phyloP scores from a whole-genome alignment of 2,888 invertebrate genomes.

The Tenthredo distinguenda region DNA sequence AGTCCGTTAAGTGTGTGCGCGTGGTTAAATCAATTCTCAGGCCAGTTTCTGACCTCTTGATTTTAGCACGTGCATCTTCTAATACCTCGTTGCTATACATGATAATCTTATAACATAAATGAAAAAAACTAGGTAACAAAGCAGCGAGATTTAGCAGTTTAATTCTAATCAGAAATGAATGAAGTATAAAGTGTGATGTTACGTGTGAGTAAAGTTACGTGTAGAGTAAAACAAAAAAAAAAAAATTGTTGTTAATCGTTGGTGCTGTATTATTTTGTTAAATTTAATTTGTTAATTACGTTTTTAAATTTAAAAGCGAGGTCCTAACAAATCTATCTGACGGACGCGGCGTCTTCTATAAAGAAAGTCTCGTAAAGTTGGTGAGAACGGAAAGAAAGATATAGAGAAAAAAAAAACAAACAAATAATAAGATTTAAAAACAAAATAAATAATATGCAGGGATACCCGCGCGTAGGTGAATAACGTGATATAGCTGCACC shows the following conservation, averaged over 20 bases:
- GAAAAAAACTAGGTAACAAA: background rate
- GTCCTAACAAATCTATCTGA: constrained; percentile 58
- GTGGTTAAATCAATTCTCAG: constrained; percentile 35
- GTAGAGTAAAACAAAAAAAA: background rate
- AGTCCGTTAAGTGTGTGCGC: constrained; percentile 57
- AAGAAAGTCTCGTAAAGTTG: constrained; percentile 55
- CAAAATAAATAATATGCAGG: constrained; percentile 56
- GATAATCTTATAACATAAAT: background rate
- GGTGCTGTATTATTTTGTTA: constrained; percentile 58
- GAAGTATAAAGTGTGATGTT: constrained; percentile 41
- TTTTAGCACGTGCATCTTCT: constrained; percentile 32
- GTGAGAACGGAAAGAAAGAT: constrained; percentile 52
- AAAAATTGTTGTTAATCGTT: constrained; percentile 56
- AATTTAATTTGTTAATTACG: constrained; percentile 59
- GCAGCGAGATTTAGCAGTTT: constrained; percentile 43
- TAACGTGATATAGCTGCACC: constrained; percentile 66
- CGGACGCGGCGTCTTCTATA: constrained; percentile 60
- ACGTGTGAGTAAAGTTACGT: constrained; percentile 52
- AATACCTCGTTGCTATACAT: constrained; percentile 34
- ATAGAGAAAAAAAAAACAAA: constrained; percentile 53
- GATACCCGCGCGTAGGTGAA: constrained; percentile 63
- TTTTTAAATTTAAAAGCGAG: constrained; percentile 56
- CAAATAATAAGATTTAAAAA: constrained; percentile 59
- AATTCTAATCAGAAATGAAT: constrained; percentile 33
- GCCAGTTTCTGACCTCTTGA: background rate